phyloP scores from a whole-genome alignment of 2,113 vertebrate genomes.

The Sclerurus mexicanus region DNA sequence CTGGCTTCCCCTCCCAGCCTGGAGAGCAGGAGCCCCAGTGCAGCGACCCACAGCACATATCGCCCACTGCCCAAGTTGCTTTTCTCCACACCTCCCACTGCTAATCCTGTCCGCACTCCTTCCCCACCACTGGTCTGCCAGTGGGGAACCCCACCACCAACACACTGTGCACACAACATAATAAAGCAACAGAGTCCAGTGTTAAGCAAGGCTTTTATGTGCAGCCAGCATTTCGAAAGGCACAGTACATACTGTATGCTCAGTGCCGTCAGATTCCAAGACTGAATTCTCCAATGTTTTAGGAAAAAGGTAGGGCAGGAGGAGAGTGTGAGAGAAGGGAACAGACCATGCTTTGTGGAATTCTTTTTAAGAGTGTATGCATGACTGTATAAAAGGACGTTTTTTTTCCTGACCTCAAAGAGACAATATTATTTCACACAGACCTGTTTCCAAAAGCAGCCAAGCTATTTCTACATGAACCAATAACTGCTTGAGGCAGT shows the following conservation, averaged over 20 bases:
- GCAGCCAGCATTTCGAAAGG: conserved; percentile 33
- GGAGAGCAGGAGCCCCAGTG: background rate
- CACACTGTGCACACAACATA: background rate
- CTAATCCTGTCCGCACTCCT: background rate
- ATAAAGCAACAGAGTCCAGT: conserved; percentile 13
- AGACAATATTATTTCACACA: conserved; percentile 68
- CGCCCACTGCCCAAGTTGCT: background rate
- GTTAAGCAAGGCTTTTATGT: conserved; percentile 33
- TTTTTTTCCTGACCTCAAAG: conserved; percentile 50
- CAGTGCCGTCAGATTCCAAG: background rate
- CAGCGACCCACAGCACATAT: background rate
- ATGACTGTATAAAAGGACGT: conserved; percentile 35
- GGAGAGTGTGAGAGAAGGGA: background rate
- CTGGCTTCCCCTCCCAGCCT: background rate
- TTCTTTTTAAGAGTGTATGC: conserved; percentile 53
- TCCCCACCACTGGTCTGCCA: background rate
- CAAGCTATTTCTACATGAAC: conserved; percentile 46
- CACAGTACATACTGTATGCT: conserved; percentile 61
- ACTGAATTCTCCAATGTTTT: conserved; percentile 61
- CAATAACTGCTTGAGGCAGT: conserved; percentile 12
- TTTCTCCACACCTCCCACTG: background rate
- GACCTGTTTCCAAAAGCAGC: conserved; percentile 42
- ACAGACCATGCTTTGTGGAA: conserved; percentile 63
- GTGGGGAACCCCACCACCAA: background rate
- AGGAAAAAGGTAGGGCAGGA: conserved; percentile 39